Conservation (phyloP, 2,797 vertebrate genomes). For the Acanthis flammea region DNA sequence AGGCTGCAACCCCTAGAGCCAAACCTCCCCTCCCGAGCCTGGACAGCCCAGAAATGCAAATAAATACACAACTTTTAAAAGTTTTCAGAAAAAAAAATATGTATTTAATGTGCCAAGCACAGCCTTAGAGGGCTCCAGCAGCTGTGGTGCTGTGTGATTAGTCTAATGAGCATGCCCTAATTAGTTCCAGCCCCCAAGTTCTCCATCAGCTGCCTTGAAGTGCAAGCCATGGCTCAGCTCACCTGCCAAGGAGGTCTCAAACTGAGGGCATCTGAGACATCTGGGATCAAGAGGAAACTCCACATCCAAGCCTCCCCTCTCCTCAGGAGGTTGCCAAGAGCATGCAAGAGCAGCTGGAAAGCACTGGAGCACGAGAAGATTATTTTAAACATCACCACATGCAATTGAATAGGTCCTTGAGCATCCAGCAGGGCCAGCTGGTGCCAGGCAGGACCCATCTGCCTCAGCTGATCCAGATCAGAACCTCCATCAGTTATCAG, state of each 20-base stretch:
- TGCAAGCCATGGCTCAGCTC: not conserved
- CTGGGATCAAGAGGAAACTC: not conserved
- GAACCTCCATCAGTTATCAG: not conserved
- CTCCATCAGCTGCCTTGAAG: not conserved
- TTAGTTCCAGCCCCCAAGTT: not conserved
- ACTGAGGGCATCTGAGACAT: not conserved
- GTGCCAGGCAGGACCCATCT: not conserved
- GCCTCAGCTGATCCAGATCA: not conserved
- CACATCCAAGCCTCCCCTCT: not conserved
- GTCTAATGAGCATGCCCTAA: not conserved
- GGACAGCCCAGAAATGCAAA: not conserved
- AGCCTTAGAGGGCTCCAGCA: no score
- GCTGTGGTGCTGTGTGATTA: not conserved
- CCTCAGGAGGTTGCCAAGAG: not conserved
- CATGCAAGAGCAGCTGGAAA: not conserved
- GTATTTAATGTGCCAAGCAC: no score
- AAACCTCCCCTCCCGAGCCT: not conserved
- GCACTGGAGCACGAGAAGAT: not conserved
- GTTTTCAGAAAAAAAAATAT: not conserved
- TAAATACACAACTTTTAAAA: not conserved
- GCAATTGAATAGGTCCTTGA: not conserved
- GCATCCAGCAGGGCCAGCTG: not conserved
- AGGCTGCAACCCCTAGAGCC: not conserved
- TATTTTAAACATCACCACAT: not conserved
- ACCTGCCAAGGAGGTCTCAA: not conserved